Evolutionary conservation across 2,797 vertebrate species (phyloP).

Genomic region (Poecilia wingei): DNA sequence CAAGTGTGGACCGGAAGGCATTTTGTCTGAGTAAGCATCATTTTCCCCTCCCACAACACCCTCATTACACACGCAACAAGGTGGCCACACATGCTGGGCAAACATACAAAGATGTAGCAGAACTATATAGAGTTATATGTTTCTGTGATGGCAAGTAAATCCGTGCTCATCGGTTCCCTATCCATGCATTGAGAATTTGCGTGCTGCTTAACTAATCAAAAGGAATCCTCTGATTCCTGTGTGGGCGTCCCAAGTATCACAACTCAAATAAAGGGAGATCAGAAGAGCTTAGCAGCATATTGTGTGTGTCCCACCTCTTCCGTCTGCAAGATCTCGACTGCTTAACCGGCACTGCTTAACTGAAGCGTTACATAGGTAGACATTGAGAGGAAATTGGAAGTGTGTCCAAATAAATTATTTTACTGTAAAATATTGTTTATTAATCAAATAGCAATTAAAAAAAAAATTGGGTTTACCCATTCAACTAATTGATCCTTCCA

Average conservation of each 20-base stretch:
- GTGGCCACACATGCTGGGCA: slow-evolving; percentile 56
- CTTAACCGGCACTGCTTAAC: neutral
- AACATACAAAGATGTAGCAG: slow-evolving; percentile 30
- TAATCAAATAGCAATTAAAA: slow-evolving; percentile 1
- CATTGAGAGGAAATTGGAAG: slow-evolving; percentile 16
- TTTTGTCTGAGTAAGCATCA: slow-evolving; percentile 64
- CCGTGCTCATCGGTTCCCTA: slow-evolving; percentile 31
- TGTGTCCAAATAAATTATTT: neutral
- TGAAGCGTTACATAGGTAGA: neutral
- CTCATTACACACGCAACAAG: slow-evolving; percentile 67
- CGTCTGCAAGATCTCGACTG: neutral
- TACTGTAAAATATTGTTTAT: neutral
- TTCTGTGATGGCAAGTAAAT: slow-evolving; percentile 45
- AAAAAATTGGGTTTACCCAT: too few relatives aligned
- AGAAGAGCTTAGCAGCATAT: slow-evolving; percentile 12
- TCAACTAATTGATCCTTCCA: neutral
- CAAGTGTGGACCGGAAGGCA: slow-evolving; percentile 61
- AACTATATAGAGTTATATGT: slow-evolving; percentile 31
- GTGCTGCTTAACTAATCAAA: slow-evolving; percentile 26
- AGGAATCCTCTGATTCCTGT: slow-evolving; percentile 10
- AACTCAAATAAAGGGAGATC: slow-evolving; percentile 4
- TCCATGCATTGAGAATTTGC: slow-evolving; percentile 27
- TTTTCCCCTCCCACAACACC: slow-evolving; percentile 64
- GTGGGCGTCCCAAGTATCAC: slow-evolving; percentile 3
- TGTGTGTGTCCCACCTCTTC: slow-evolving; percentile 5